phyloP scores from a whole-genome alignment of 2,888 invertebrate genomes.

The Pseudococcus longispinus region DNA sequence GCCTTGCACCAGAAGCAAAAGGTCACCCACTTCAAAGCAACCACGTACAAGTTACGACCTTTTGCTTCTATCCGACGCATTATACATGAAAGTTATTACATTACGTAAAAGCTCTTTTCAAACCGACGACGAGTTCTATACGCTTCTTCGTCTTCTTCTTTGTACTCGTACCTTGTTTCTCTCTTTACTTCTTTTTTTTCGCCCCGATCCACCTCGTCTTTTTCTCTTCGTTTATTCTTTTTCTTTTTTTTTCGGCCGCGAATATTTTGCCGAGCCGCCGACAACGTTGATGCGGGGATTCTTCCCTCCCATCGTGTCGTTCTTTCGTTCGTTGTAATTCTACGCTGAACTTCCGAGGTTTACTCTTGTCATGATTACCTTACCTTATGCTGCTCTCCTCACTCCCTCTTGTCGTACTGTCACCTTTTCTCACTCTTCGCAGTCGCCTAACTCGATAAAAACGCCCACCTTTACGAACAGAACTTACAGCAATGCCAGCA shows the following conservation, averaged over 20 bases:
- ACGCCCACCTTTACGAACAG: background rate
- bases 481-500: background rate
- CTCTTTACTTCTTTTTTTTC: background rate
- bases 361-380: slow-evolving; percentile 15
- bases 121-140: background rate
- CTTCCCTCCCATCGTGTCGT: background rate
- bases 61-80: slow-evolving; percentile 38
- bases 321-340: background rate
- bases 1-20: slow-evolving; percentile 43
- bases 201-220: background rate
- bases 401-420: background rate
- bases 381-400: background rate
- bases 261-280: background rate
- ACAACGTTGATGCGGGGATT: background rate
- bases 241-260: background rate
- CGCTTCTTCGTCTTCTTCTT: background rate
- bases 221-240: background rate
- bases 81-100: slow-evolving; percentile 42
- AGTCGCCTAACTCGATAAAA: background rate
- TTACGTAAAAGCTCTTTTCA: slow-evolving; percentile 42
- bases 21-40: slow-evolving; percentile 42
- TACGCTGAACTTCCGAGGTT: slow-evolving; percentile 16
- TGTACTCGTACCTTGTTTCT: background rate
- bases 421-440: background rate
- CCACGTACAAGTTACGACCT: slow-evolving; percentile 36